phyloP scores from a whole-genome alignment of 2,797 vertebrate species.

The Pantherophis alleghaniensis region DNA sequence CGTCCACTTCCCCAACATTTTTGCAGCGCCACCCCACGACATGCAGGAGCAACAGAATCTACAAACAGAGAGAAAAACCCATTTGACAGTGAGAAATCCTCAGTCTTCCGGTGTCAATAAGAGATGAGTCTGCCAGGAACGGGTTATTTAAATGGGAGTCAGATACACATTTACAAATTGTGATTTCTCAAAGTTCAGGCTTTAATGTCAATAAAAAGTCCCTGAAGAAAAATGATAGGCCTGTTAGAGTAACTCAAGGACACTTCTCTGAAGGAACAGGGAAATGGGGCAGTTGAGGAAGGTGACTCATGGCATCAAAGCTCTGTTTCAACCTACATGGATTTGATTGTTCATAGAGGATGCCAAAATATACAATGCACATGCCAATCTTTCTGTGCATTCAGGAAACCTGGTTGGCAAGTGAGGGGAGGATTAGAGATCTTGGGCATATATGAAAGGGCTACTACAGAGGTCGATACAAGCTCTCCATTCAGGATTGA shows the following conservation, averaged over 20 bases:
- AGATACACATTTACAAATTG: not conserved
- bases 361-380: not conserved
- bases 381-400: not conserved
- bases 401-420: not conserved
- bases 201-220: not conserved
- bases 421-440: not conserved
- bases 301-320: not conserved
- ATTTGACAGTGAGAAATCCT: slow-evolving; percentile 11
- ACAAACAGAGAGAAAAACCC: not conserved
- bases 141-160: slow-evolving; percentile 43
- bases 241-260: not conserved
- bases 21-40: not conserved
- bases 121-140: slow-evolving; percentile 46
- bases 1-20: not conserved
- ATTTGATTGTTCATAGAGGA: not conserved
- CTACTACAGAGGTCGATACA: not conserved
- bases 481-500: not conserved
- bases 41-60: not conserved
- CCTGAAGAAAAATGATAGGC: not conserved
- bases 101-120: not conserved
- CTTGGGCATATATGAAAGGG: not conserved
- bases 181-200: not conserved
- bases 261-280: not conserved
- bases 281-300: not conserved
- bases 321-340: not conserved